These are phyloP conservation scores for Torymus aiolomorphi DNA, from an alignment of 2,888 invertebrate genomes.

Conservation along the genomic window DNA sequence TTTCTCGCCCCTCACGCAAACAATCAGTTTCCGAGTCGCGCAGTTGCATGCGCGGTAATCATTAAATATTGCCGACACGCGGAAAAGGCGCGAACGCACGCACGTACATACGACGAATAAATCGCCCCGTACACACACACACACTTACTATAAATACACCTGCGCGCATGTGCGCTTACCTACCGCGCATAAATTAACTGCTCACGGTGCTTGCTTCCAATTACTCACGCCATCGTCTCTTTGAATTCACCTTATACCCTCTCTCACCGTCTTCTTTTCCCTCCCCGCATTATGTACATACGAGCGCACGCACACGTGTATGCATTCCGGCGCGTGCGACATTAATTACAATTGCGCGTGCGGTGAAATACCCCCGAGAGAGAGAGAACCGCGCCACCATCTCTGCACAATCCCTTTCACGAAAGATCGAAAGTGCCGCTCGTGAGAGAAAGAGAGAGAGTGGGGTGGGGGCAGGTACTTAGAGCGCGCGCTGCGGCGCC, in stretches of 20 bases:
- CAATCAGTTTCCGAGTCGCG: no score
- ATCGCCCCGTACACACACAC: background rate
- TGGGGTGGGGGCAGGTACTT: constrained; percentile 53
- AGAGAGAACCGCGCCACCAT: no score
- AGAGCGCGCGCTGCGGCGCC: no score
- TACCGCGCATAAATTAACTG: constrained; percentile 48
- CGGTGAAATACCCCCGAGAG: background rate
- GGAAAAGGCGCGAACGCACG: no score
- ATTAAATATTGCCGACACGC: no score
- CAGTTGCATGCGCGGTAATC: no score
- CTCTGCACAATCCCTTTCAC: no score
- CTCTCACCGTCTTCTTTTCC: background rate
- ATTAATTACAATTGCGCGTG: constrained; percentile 35
- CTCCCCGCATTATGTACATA: background rate
- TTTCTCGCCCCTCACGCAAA: no score
- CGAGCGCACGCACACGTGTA: background rate
- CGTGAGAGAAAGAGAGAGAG: constrained; percentile 55
- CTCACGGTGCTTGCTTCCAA: background rate
- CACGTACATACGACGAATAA: background rate
- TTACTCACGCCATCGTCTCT: constrained; percentile 7
- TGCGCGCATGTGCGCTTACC: background rate
- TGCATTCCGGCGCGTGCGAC: constrained; percentile 3
- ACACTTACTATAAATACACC: no score
- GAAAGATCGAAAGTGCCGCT: no score
- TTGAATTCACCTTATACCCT: constrained; percentile 9